Base-by-base conservation (phyloP, 2,797 vertebrate genomes). In the Lagodon rhomboides region DNA sequence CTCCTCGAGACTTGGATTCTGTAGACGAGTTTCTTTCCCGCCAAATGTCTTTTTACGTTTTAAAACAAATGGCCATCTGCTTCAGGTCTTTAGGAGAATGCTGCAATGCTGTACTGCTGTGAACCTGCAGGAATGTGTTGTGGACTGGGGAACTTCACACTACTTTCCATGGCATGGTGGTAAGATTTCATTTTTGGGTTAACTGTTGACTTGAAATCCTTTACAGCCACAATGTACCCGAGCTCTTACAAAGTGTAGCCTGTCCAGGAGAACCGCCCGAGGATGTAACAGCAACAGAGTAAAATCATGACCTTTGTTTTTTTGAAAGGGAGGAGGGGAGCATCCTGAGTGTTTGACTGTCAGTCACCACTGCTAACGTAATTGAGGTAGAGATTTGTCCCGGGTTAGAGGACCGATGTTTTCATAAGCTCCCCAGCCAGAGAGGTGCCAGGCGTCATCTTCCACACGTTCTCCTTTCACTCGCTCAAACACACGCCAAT, bases 371-470 rank as follows among this genome's bases (percentile, higher is more conserved):
- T 90, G 89, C 90, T 91, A 93, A 93, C 89, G 93, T 90, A 89
- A 93, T 92, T 97, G 97, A 98, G 97, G 97, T 97, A 98, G 96
- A 95, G 92, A 92, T 91, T 75, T 88, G 92, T 95, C 94, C 95
- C 89, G 54, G 89, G 89, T 47, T 84, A 70, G 7, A 94, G 96
- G 95, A 96, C 94, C 81, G 94, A 96, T 95, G 95, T 96, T 97
- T 96, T 96, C 94, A 95, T 94, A 94, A 94, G 94, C 94, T 96
- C 95, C 90, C 94, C 94, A 96, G 95, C 91, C 95, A 96, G 94
- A 95, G 95, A 96, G 92, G 91, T 86, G 89, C 79, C 82, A 43
- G 73, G 64, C 43, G 49, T 64, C 69, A 46, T 72, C 34, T 34
- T 44, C 16, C 61, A 79, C 65, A 75, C n/a, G 20, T 54, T 12